Conservation (phyloP, 2,888 invertebrate genomes). For the Bruchidius siliquastri region DNA sequence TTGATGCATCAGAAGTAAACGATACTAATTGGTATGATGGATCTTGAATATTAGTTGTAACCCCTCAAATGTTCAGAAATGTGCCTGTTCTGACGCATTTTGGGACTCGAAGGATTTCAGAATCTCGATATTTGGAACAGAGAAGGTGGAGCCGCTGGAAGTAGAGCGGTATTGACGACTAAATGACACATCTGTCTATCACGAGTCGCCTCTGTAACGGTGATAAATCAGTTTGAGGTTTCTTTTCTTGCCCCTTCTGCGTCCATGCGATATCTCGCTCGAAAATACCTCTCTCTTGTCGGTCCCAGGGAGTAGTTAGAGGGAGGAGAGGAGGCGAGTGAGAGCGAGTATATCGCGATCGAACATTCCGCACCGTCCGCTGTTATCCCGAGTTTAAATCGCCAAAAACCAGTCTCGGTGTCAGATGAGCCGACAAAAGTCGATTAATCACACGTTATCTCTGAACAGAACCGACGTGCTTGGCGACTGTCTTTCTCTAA, state of each 20-base stretch:
- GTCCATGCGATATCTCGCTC: background rate
- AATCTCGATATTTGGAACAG: too few species aligned
- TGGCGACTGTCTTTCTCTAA: background rate
- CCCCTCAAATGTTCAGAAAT: too few species aligned
- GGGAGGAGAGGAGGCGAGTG: background rate
- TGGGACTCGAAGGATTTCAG: too few species aligned
- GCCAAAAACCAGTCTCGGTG: slow-evolving; percentile 43
- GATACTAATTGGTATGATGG: too few species aligned
- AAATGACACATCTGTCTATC: background rate
- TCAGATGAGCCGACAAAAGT: slow-evolving; percentile 36
- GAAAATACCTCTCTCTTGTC: background rate
- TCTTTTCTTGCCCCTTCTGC: background rate
- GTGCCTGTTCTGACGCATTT: too few species aligned
- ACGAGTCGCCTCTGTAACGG: background rate
- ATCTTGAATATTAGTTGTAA: too few species aligned
- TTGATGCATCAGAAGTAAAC: too few species aligned
- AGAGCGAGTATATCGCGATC: background rate
- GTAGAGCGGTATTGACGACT: background rate
- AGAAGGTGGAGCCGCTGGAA: too few species aligned
- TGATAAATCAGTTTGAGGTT: background rate
- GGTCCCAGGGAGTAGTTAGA: background rate
- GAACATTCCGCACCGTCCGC: background rate
- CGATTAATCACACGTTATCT: slow-evolving; percentile 1
- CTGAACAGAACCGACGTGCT: background rate
- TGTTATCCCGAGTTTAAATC: slow-evolving; percentile 38